A percentile compares a stretch with the other conserved stretches of the same genome.
phyloP scores from a whole-genome alignment of 2,888 invertebrate species.

The Pasiphila rectangulata region DNA sequence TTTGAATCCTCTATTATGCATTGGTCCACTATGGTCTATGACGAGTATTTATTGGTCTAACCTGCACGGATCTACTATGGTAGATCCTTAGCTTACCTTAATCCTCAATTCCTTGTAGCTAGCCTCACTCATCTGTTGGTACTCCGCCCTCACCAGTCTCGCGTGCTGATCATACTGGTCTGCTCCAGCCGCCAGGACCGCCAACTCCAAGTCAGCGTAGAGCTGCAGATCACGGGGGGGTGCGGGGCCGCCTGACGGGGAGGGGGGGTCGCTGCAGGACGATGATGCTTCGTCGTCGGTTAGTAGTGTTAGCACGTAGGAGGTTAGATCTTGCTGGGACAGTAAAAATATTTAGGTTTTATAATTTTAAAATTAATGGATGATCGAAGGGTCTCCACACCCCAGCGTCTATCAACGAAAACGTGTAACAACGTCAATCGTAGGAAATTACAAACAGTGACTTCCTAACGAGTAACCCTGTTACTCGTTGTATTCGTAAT shows the following conservation, averaged over 20 bases:
- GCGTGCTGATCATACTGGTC: conserved; percentile 68
- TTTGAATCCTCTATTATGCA: no score
- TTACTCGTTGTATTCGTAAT: no score
- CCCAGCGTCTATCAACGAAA: no score
- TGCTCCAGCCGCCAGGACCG: conserved; percentile 59
- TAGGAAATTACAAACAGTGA: not conserved
- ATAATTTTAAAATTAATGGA: not conserved
- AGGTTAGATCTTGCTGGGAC: conserved; percentile 63
- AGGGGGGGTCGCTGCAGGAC: conserved; percentile 33
- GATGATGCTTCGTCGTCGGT: conserved; percentile 65
- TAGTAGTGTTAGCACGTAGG: conserved; percentile 65
- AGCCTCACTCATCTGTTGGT: conserved; percentile 50
- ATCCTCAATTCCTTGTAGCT: conserved; percentile 63
- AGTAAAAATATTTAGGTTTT: not conserved
- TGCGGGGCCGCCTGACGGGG: conserved; percentile 35
- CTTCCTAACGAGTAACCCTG: no score
- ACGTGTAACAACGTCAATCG: no score
- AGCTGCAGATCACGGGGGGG: conserved; percentile 60
- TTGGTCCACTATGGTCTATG: no score
- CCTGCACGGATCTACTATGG: no score
- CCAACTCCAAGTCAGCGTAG: conserved; percentile 71
- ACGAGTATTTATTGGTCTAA: no score
- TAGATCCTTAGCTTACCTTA: conserved; percentile 55
- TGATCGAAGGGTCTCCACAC: no score
- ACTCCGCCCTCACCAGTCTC: conserved; percentile 64